These are phyloP conservation scores for Eupithecia centaureata DNA, from an alignment of 2,888 invertebrate species.

Conservation along the genomic window DNA sequence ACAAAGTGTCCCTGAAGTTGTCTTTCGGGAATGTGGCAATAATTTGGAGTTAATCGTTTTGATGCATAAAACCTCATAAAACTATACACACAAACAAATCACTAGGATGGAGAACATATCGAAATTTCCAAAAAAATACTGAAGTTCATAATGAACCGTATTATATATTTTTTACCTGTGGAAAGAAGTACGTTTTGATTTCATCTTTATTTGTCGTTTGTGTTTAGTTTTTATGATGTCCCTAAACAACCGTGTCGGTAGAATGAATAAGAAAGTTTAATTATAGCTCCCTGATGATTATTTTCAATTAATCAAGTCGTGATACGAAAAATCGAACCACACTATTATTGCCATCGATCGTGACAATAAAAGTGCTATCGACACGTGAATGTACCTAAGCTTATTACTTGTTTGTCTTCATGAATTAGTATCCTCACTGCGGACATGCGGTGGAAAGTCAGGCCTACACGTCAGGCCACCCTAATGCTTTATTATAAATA, in stretches of 20 bases:
- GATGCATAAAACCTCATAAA: too few relatives aligned
- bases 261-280: background rate
- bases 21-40: background rate
- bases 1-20: background rate
- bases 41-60: background rate
- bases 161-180: background rate
- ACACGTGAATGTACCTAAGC: background rate
- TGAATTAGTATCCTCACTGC: background rate
- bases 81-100: too few relatives aligned
- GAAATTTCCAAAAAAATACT: too few relatives aligned
- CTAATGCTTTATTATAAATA: too few relatives aligned
- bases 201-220: background rate
- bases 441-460: too few relatives aligned
- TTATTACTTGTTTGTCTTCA: background rate
- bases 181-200: background rate
- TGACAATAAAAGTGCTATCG: background rate
- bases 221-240: background rate
- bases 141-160: too few relatives aligned
- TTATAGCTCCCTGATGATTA: background rate
- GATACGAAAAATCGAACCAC: background rate
- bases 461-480: too few relatives aligned
- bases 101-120: too few relatives aligned
- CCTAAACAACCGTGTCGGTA: background rate
- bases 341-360: background rate
- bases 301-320: background rate